A percentile compares a stretch with the other conserved stretches of the same genome.
These are phyloP conservation scores for Melinaea menophilus DNA, from an alignment of 2,888 invertebrate genomes.

Conservation along the genomic window DNA sequence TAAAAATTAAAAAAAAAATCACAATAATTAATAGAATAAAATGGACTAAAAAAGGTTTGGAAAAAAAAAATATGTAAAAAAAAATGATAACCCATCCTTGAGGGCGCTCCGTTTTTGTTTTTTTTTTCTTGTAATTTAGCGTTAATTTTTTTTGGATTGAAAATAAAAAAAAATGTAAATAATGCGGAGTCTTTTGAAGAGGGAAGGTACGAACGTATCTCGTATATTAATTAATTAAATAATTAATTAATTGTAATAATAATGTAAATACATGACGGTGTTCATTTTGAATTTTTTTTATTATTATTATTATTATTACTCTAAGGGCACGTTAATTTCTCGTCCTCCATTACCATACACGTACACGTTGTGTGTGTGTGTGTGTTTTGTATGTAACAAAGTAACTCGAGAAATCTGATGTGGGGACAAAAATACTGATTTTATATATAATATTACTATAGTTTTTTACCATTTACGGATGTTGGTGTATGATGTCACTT, in stretches of 20 bases:
- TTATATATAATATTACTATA: constrained; percentile 40
- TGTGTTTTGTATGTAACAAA: too few relatives aligned
- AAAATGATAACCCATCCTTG: constrained; percentile 43
- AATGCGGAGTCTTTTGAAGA: constrained; percentile 39
- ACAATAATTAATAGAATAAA: constrained; percentile 46
- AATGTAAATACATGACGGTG: constrained; percentile 70
- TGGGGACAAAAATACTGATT: constrained; percentile 53
- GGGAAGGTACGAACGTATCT: constrained; percentile 52
- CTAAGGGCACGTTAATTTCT: constrained; percentile 57
- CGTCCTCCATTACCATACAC: constrained; percentile 10
- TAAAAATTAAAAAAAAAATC: constrained; percentile 50
- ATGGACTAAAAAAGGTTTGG: too few relatives aligned
- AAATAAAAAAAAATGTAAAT: constrained; percentile 54
- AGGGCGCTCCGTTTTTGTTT: constrained; percentile 33
- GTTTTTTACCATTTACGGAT: constrained; percentile 57
- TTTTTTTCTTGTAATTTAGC: too few relatives aligned
- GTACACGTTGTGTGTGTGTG: too few relatives aligned
- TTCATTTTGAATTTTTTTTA: constrained; percentile 72
- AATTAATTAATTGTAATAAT: too few relatives aligned
- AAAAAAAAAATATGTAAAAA: constrained; percentile 31
- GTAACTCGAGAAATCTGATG: constrained; percentile 38
- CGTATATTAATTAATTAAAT: constrained; percentile 55
- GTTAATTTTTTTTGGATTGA: constrained; percentile 35
- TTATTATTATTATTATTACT: constrained; percentile 36
- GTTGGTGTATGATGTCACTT: constrained; percentile 50